Percentiles rank a stretch among this genome's conserved stretches.
phyloP scores from a whole-genome alignment of 2,113 vertebrate genomes.

The Xenus cinereus region DNA sequence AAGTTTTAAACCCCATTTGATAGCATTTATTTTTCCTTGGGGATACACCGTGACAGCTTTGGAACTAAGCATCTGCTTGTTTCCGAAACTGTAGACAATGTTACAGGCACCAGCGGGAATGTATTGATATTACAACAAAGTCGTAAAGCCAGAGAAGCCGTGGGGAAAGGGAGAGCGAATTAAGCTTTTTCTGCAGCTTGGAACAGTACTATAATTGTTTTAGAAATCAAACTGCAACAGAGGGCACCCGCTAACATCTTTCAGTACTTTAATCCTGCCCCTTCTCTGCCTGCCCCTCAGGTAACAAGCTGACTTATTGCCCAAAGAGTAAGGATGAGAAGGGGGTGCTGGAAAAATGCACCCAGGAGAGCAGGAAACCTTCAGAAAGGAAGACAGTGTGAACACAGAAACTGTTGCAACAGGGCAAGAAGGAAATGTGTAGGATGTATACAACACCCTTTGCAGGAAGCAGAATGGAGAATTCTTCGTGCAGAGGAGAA shows the following conservation, averaged over 20 bases:
- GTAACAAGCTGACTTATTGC: neutral
- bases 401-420: neutral
- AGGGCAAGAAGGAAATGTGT: neutral
- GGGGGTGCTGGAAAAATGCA: neutral
- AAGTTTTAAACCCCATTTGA: fast-evolving
- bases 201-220: neutral
- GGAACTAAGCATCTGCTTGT: neutral
- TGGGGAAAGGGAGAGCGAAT: fast-evolving
- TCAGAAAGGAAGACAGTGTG: neutral
- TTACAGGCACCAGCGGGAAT: too few relatives aligned
- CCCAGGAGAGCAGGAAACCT: neutral
- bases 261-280: neutral
- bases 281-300: neutral
- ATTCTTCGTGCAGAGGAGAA: neutral
- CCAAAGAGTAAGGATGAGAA: neutral
- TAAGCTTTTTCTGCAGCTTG: neutral
- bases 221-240: fast-evolving
- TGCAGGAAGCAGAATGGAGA: neutral
- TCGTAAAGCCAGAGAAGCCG: neutral
- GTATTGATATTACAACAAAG: neutral
- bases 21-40: neutral
- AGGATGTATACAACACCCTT: neutral
- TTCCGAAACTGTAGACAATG: neutral
- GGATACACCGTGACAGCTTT: neutral
- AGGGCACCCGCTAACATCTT: neutral